Percentiles rank a stretch among this genome's conserved stretches.
Conservation (phyloP, 2,888 invertebrate species). For the Ptychoptera contaminata region DNA sequence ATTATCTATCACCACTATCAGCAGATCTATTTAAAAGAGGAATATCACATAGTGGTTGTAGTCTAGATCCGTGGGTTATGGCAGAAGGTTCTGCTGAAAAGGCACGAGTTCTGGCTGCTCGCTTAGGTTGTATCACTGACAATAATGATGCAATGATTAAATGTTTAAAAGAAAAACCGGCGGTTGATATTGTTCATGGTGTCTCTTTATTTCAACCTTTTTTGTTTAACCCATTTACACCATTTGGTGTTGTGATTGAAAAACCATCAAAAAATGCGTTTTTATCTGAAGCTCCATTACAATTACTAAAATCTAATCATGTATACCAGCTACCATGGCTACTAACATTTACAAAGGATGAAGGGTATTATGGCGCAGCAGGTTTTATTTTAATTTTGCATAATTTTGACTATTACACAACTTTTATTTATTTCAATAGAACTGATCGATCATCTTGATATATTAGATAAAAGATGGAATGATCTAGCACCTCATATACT, state of each 20-base stretch:
- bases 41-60: constrained; percentile 54
- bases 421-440: background rate
- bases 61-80: constrained; percentile 45
- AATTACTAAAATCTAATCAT: constrained; percentile 40
- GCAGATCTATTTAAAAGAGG: constrained; percentile 43
- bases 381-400: constrained; percentile 20
- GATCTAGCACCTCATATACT: constrained; percentile 43
- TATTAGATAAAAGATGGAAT: constrained; percentile 41
- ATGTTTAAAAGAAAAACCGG: constrained; percentile 46
- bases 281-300: constrained; percentile 46
- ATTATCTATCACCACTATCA: constrained; percentile 46
- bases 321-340: constrained; percentile 55
- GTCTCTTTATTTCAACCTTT: constrained; percentile 26
- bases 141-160: constrained; percentile 39
- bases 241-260: constrained; percentile 59
- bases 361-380: constrained; percentile 53
- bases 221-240: constrained; percentile 50
- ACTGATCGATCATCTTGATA: constrained; percentile 27
- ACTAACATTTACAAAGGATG: constrained; percentile 48
- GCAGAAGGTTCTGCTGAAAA: constrained; percentile 41
- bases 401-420: background rate
- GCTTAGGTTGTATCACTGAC: constrained; percentile 44
- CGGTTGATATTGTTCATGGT: constrained; percentile 40
- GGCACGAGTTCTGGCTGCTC: constrained; percentile 39
- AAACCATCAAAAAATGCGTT: constrained; percentile 37